Base-by-base conservation (phyloP, 2,797 vertebrate species). In the Percopsis omiscomaycus region DNA sequence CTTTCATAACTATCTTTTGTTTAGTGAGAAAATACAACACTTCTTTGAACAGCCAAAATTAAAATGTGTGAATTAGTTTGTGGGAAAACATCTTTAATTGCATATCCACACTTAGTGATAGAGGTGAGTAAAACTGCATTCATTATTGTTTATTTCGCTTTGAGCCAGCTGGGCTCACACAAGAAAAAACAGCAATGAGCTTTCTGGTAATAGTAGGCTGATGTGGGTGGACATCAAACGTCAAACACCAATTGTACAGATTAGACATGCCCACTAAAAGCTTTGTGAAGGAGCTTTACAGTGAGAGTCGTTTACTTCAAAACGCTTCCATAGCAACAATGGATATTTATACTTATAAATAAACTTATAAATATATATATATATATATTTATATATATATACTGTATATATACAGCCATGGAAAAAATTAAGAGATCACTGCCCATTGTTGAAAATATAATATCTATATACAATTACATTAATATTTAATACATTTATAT, bases 301-400 rank as follows among this genome's bases (percentile, higher is more conserved):
- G 70, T 83, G 81, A 83, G 52, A 89, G 81, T 79, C 32, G 74
- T 69, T 73, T 76, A 86, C 86, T 88, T 90, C 88, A 92, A 90
- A 52, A 59, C 69, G 82, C 84, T 84, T 84, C 87, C 80, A 79
- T 65, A 71, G 75, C 75, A 75, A 64, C 75, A 56, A 16, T n/a
- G 54, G 50, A 0, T 4, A 27, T 42, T 2, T 42, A 42, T 42
- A 42, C 37, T n/a, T n/a, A n/a, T n/a, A n/a, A n/a, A n/a, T n/a
- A n/a, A n/a, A n/a, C n/a, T n/a, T n/a, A n/a, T n/a, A n/a, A 8
- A 1, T 42, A 42, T 42, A 42, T 42, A 9, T 42, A 42, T 42
- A 42, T 9, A 6, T 42, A 42, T 42, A 6, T 22, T 0, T 42
- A 9, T 42, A 42, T 42, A 42, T 9, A 42, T 42, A 42, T 5